A percentile compares a stretch with the other conserved stretches of the same genome.
Evolutionary conservation across 1,140 invertebrate species (phyloP).

Genomic region (Drosophila auraria): DNA sequence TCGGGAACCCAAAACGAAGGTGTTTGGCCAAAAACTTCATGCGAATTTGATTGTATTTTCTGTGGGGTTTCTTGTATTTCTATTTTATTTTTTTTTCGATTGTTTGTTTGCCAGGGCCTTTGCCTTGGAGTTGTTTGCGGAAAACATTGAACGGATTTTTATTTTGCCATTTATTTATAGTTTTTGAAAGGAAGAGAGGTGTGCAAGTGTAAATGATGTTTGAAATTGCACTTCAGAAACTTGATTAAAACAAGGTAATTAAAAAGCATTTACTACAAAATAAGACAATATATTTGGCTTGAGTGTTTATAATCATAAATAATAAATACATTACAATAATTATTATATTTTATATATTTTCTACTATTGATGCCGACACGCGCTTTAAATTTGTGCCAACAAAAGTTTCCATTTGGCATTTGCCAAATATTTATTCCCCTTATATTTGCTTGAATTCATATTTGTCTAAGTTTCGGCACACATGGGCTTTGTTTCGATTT

Average conservation of each 20-base stretch:
- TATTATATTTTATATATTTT: background rate
- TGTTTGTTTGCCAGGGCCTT: conserved; percentile 44
- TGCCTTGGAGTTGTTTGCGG: conserved; percentile 48
- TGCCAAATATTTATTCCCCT: conserved; percentile 30
- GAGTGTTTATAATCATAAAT: too few species aligned
- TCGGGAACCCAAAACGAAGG: conserved; percentile 34
- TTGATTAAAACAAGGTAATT: background rate
- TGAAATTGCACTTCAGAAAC: background rate
- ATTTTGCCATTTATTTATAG: conserved; percentile 12
- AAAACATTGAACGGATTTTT: conserved; percentile 32
- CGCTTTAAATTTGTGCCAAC: conserved; percentile 7
- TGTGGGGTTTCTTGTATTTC: conserved; percentile 8
- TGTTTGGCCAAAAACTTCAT: conserved; percentile 37
- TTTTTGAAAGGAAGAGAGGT: background rate
- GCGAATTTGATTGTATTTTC: conserved; percentile 38
- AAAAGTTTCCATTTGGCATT: conserved; percentile 22
- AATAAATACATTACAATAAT: background rate
- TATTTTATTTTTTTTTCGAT: conserved; percentile 21
- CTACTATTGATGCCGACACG: conserved; percentile 4
- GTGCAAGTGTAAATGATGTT: background rate
- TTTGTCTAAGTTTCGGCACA: conserved; percentile 44
- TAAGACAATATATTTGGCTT: too few species aligned
- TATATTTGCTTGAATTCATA: conserved; percentile 42
- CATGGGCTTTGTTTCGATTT: conserved; percentile 21
- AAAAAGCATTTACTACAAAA: background rate